A percentile compares a stretch with the other conserved stretches of the same genome.
phyloP scores from a whole-genome alignment of 2,888 invertebrate species.

The Halocaridina rubra region DNA sequence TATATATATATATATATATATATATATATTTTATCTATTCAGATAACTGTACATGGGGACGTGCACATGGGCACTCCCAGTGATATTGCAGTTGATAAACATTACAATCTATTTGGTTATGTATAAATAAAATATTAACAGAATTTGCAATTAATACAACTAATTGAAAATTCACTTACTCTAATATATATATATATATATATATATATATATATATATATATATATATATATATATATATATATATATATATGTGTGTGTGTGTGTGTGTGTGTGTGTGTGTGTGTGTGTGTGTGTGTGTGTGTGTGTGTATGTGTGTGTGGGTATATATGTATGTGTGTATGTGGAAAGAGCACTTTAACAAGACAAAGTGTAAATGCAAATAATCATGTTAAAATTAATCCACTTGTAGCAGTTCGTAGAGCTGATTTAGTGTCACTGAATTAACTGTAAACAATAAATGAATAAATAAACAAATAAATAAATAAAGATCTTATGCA shows the following conservation, averaged over 20 bases:
- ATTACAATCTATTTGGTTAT: no score
- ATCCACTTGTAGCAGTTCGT: no score
- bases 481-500: no score
- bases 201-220: neutral
- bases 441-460: no score
- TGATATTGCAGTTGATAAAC: no score
- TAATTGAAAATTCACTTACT: neutral
- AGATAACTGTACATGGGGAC: no score
- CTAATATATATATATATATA: neutral
- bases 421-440: no score
- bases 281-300: neutral
- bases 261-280: neutral
- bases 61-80: no score
- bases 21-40: neutral
- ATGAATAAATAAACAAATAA: no score
- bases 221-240: constrained; percentile 3
- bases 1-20: constrained; percentile 32
- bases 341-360: neutral
- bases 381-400: neutral
- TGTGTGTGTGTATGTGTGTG: neutral
- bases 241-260: neutral
- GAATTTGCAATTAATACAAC: no score
- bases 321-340: neutral
- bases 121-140: neutral
- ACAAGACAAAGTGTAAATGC: neutral